phyloP scores from a whole-genome alignment of 2,888 invertebrate genomes.

The Dasypolia templi region DNA sequence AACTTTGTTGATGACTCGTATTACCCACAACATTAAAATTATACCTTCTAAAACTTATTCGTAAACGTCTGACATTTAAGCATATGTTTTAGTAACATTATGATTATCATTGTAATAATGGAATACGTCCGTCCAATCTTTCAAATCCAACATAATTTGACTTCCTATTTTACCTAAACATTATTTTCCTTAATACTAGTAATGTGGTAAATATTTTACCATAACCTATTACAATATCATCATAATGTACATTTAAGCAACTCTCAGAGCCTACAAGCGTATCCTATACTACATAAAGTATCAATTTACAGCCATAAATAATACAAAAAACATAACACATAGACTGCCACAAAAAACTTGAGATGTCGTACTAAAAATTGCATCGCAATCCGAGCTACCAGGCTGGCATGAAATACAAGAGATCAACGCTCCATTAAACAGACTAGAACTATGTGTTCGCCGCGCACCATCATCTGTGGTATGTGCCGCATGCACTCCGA shows the following conservation, averaged over 20 bases:
- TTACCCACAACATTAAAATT: background rate
- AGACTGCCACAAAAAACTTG: conserved; percentile 29
- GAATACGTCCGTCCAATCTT: background rate
- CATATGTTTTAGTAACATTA: background rate
- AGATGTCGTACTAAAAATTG: conserved; percentile 36
- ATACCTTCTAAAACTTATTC: background rate
- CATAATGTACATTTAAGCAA: conserved; percentile 10
- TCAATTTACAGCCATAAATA: conserved; percentile 28
- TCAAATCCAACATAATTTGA: background rate
- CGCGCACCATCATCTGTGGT: conserved; percentile 93
- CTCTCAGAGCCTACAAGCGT: background rate
- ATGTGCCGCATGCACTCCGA: conserved; percentile 93
- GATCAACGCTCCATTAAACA: conserved; percentile 79
- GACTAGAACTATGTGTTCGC: conserved; percentile 94
- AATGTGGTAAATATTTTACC: background rate
- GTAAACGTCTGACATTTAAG: background rate
- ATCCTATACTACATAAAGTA: conserved; percentile 13
- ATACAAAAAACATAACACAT: conserved; percentile 21
- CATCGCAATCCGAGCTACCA: conserved; percentile 52
- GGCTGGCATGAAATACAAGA: conserved; percentile 48
- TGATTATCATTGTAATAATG: background rate
- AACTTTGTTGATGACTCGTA: conserved; percentile 27
- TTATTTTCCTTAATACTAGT: conserved; percentile 14
- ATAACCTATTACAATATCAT: conserved; percentile 7
- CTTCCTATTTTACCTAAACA: background rate